Base-by-base conservation (phyloP, 2,113 vertebrate genomes). In the Carlito syrichta region DNA sequence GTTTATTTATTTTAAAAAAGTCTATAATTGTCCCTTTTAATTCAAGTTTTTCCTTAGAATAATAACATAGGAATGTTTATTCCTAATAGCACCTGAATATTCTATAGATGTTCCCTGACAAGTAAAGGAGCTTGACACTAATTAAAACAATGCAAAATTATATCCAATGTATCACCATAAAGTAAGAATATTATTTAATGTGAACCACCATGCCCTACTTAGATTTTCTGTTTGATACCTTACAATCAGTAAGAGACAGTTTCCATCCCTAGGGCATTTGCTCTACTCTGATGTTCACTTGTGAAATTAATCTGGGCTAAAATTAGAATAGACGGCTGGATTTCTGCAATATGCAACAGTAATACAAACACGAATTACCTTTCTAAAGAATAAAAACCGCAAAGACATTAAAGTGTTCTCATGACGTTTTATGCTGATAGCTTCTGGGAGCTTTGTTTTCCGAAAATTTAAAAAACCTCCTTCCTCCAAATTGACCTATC, bases 361-460 rank as follows among this genome's bases (percentile, higher is more conserved):
- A 91, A 96, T 50, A 91, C 45, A 95, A 20, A 96, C 3, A 97
- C 66, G 68, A 86, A 91, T 27, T 78, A 93, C 93, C 97, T 98
- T 98, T 95, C 71, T 97, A 91, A 92, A 97, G 97, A 96, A 97
- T 92, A 97, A 96, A 98, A 97, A 54, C 16, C n/a, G 27, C 30
- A 85, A 91, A 84, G 23, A 50, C 69, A 79, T n/a, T 92, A 86
- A 89, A 92, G 16, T 89, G 20, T 89, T 35, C 10, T 90, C 38
- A 50, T 22, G 5, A 74, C 27, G 30, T 95, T 78, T n/a, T 76
- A 73, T 32, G 40, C 77, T 77, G 52, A 45, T 30, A 73, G 48
- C 56, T 95, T 48, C 32, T 23, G 22, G 19, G 50, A 86, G 27
- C 58, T 86, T 92, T 73, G 27, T 23, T 86, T 69, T 71, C 60